Evolutionary conservation across 2,888 invertebrate genomes (phyloP).

Genomic region (Melinaea marsaeus): DNA sequence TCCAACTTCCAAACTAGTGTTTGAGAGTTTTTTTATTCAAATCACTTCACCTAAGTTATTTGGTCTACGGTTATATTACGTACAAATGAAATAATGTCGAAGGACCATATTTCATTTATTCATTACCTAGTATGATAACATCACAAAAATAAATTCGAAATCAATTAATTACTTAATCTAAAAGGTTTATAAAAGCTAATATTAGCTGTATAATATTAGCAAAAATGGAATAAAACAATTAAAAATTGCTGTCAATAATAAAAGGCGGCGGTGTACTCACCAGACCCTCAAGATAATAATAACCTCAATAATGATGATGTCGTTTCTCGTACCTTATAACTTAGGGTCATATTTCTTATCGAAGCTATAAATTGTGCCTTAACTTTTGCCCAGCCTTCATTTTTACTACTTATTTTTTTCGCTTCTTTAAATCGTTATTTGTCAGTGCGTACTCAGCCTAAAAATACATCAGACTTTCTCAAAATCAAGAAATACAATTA

Average conservation of each 20-base stretch:
- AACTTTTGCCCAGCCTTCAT: slow-evolving; percentile 9
- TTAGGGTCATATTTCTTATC: slow-evolving; percentile 15
- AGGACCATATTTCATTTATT: too few relatives aligned
- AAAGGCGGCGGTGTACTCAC: neutral
- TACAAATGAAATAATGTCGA: neutral
- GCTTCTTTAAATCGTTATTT: neutral
- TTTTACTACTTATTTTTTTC: neutral
- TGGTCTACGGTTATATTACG: too few relatives aligned
- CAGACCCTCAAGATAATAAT: neutral
- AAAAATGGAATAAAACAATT: neutral
- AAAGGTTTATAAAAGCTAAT: too few relatives aligned
- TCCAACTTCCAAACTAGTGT: too few relatives aligned
- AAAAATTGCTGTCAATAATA: neutral
- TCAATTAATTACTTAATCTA: too few relatives aligned
- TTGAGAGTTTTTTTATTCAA: too few relatives aligned
- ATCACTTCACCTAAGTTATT: too few relatives aligned
- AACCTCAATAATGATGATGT: neutral
- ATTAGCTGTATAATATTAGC: too few relatives aligned
- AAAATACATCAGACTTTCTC: too few relatives aligned
- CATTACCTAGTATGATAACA: neutral
- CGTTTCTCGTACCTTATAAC: neutral
- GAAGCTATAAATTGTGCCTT: slow-evolving; percentile 12
- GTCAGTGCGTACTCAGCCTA: too few relatives aligned
- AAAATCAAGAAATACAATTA: too few relatives aligned
- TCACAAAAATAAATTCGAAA: neutral